A percentile compares a stretch with the other conserved stretches of the same genome.
Conservation (phyloP, 1,140 invertebrate genomes). For the Pararge aegeria region DNA sequence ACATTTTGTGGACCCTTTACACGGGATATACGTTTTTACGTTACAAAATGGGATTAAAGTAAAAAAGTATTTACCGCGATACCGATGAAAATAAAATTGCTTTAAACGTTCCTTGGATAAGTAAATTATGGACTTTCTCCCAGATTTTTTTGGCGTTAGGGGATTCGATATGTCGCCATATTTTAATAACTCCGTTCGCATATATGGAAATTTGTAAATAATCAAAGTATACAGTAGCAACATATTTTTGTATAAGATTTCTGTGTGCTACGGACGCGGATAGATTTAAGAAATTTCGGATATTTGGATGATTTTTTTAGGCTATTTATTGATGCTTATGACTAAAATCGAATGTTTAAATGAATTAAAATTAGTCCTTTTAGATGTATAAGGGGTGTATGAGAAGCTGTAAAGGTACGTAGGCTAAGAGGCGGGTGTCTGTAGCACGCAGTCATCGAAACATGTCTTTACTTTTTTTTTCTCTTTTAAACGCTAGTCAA, state of each 20-base stretch:
- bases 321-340: conserved; percentile 22
- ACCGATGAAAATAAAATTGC: conserved; percentile 3
- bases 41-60: too few species aligned
- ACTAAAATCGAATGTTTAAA: neutral
- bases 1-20: too few species aligned
- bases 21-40: too few species aligned
- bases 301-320: neutral
- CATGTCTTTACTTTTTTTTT: conserved; percentile 32
- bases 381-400: neutral
- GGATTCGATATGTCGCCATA: too few species aligned
- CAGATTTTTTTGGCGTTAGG: too few species aligned
- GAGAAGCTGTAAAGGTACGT: conserved; percentile 6
- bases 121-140: too few species aligned
- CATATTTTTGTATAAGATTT: conserved; percentile 31
- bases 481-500: conserved; percentile 70
- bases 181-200: neutral
- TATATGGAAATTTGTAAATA: neutral
- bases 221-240: neutral
- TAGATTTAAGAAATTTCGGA: conserved; percentile 14
- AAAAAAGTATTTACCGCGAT: too few species aligned
- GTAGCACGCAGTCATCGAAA: conserved; percentile 25
- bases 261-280: conserved; percentile 30
- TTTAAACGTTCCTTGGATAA: too few species aligned
- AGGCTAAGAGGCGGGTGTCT: conserved; percentile 14
- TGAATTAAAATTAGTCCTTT: neutral